Base-by-base conservation (phyloP, 2,888 invertebrate species). In the Tolmerus cingulatus region DNA sequence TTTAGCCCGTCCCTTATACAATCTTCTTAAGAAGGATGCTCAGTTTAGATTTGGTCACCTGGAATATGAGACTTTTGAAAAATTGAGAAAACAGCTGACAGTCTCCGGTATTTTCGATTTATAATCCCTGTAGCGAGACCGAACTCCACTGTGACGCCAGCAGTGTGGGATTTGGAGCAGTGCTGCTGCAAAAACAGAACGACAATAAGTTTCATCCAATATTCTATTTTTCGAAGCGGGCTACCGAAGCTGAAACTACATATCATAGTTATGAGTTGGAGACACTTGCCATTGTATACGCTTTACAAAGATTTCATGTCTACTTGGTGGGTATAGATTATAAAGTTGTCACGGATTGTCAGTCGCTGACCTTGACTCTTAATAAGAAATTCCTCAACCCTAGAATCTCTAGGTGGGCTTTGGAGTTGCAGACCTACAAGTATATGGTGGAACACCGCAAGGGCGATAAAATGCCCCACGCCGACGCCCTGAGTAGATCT, bases 101-200 rank as follows among this genome's bases (percentile, higher is more conserved):
- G 30, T n/a, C 40, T 16, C 88, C 79, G 23, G 66, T 86, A 12
- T 40, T 77, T 76, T 51, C 77, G 12, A 37, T 87, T 55, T 88
- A 66, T 88, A 84, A 86, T 30, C 90, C 90, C 14, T 51, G 43
- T 30, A 37, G 74, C 51, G 89, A 90, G 86, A 91, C 90, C 3
- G 89, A 90, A 87, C 86, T 90, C 66, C 90, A 90, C 87, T 89
- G 89, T 27, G 90, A 91, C 88, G 90, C 90, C 0, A 89, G 90
- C n/a, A n/a, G n/a, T n/a, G n/a, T n/a, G n/a, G n/a, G n/a, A n/a
- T n/a, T n/a, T n/a, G n/a, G n/a, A n/a, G n/a, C n/a, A n/a, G n/a
- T n/a, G n/a, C n/a, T n/a, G n/a, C n/a, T n/a, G n/a, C n/a, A n/a
- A n/a, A n/a, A n/a, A n/a, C n/a, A n/a, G n/a, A n/a, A n/a, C n/a